Conservation (phyloP, 2,888 invertebrate genomes). For the Thumatha senex region DNA sequence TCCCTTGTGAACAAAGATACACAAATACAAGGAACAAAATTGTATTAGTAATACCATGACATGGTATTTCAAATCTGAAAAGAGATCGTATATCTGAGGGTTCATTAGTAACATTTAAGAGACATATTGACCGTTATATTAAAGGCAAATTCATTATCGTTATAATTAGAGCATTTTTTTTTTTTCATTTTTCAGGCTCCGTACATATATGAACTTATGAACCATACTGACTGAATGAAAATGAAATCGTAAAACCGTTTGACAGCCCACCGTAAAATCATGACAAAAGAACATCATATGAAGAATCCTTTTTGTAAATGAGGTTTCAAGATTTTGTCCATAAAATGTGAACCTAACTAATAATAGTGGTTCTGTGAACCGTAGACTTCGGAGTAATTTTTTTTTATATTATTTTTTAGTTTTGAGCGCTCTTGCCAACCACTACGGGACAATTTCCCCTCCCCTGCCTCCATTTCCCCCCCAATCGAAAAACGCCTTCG, state of each 20-base stretch:
- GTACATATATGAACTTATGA: too few relatives aligned
- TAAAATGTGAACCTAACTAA: constrained; percentile 67
- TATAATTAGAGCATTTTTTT: constrained; percentile 32
- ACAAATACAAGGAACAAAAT: constrained; percentile 9
- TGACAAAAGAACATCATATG: constrained; percentile 71
- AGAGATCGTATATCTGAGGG: constrained; percentile 21
- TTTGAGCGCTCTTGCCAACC: too few relatives aligned
- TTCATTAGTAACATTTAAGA: constrained; percentile 37
- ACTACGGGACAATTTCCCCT: too few relatives aligned
- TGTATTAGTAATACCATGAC: constrained; percentile 7
- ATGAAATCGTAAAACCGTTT: constrained; percentile 74
- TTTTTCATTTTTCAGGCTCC: constrained; percentile 39
- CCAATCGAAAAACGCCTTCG: too few relatives aligned
- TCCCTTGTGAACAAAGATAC: not conserved
- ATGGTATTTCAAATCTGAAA: too few relatives aligned
- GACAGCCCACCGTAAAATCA: constrained; percentile 72
- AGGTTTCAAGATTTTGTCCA: constrained; percentile 64
- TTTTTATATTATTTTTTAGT: too few relatives aligned
- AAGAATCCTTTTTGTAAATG: constrained; percentile 72
- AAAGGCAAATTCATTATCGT: constrained; percentile 34
- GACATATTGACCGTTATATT: constrained; percentile 30
- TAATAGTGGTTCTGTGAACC: too few relatives aligned
- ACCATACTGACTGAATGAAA: constrained; percentile 48
- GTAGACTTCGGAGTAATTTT: too few relatives aligned
- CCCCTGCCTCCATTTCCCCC: too few relatives aligned